phyloP scores from a whole-genome alignment of 1,140 invertebrate genomes.

The Pissodes strobi region DNA sequence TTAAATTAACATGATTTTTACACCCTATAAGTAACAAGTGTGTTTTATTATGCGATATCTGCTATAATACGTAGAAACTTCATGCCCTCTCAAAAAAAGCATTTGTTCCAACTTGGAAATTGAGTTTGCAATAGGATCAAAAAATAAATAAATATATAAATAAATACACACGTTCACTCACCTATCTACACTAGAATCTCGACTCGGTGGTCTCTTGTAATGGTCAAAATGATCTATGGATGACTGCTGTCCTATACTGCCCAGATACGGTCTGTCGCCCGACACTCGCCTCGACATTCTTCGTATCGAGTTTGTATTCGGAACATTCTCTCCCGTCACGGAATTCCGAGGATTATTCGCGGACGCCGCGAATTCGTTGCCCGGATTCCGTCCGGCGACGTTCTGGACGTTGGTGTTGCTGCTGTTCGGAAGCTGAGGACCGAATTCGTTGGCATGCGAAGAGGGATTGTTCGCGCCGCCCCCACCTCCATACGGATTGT shows the following conservation, averaged over 20 bases:
- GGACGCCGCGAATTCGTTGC: conserved; percentile 30
- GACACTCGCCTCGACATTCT: conserved; percentile 58
- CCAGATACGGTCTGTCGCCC: conserved; percentile 60
- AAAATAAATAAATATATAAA: too few relatives aligned
- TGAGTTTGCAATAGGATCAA: too few relatives aligned
- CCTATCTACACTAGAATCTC: conserved; percentile 85
- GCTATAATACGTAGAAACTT: too few relatives aligned
- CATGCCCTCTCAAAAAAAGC: too few relatives aligned
- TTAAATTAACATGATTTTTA: too few relatives aligned
- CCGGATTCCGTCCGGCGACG: conserved; percentile 14
- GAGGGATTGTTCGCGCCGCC: conserved; percentile 15
- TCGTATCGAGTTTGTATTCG: conserved; percentile 43
- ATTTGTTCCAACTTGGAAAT: too few relatives aligned
- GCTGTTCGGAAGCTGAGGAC: conserved; percentile 24
- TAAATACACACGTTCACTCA: too few relatives aligned
- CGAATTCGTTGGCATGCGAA: conserved; percentile 26
- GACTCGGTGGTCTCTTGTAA: conserved; percentile 86
- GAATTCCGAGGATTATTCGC: conserved; percentile 44
- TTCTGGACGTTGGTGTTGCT: neutral
- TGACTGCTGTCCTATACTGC: conserved; percentile 58
- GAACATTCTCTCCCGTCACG: conserved; percentile 40
- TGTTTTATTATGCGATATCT: too few relatives aligned
- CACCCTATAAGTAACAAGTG: too few relatives aligned
- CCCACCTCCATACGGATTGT: conserved; percentile 11
- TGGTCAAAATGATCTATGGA: conserved; percentile 84